Evolutionary conservation across 30 jellyfish, hydroid and myxozoan species (phyloP), one percentile per base, ranked within the genome.

Genomic region (Hydractinia echinata): DNA sequence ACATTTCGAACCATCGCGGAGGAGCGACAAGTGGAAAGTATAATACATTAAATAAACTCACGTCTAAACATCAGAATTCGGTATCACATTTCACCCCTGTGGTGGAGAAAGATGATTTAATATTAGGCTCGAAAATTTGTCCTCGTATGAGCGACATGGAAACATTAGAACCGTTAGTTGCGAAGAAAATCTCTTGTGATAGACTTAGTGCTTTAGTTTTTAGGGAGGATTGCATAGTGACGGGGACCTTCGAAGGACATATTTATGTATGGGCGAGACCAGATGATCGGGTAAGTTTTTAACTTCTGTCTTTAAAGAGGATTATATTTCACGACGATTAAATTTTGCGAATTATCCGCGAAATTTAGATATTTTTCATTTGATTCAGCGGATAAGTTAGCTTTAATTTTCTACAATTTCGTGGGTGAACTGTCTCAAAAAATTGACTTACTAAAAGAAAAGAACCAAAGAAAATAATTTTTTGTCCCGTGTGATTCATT

Each of bases 181-280:
- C 96, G 14, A 92, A 92, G 89, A 92, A 92, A 69, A 92, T 92
- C 7, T 70, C 98, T 4, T 88, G 83, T 67, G 98, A 92, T 69
- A 79, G 98, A 61, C 81, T 92, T 20, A 86, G 98, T 82, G 92
- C 89, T 15, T 79, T 92, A 85, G 96, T 83, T 5, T 92, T 92
- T 83, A 85, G 95, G 53, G 96, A 92, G 64, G 98, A 92, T 70
- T 92, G 98, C 64, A 70, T 92, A n/a, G 95, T 92, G 54, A 92
- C 98, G 44, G 87, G 95, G 10, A 81, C 94, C 10, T 86, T 53
- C 76, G 98, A 92, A 67, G 98, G 98, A 4, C 87, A 92, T 74
- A 79, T 92, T 58, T 92, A 92, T 55, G 98, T 92, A 51, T 92
- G 98, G 98, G 96, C 96, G 76, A 81, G 98, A 76, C 98, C 98